Percentiles rank a stretch among this genome's conserved stretches.
These are phyloP conservation scores for Parnassius apollo DNA, from an alignment of 2,888 invertebrate genomes.

Conservation along the genomic window DNA sequence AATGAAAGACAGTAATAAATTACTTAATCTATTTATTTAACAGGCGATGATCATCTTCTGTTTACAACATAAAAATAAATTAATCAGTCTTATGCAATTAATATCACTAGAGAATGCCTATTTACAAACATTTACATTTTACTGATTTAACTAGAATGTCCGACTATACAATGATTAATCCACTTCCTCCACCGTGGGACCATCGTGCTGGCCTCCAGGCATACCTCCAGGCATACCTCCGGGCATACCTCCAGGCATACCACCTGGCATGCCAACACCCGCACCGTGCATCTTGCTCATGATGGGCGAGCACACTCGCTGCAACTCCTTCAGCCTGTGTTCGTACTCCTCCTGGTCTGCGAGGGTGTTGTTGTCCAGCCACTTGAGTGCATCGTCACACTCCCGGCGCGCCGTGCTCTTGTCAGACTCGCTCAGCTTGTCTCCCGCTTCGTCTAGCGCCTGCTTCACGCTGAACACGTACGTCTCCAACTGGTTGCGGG, in stretches of 20 bases:
- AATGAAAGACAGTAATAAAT: background rate
- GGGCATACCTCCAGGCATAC: slow-evolving; percentile 28
- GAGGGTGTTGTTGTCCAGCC: slow-evolving; percentile 86
- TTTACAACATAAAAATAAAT: background rate
- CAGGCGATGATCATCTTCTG: background rate
- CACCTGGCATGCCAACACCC: slow-evolving; percentile 37
- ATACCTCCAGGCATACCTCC: slow-evolving; percentile 11
- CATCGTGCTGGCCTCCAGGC: slow-evolving; percentile 34
- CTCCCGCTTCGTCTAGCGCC: no score
- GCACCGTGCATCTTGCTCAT: slow-evolving; percentile 83
- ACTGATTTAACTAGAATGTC: background rate
- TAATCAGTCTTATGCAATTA: background rate
- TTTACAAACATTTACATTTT: background rate
- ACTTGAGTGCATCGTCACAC: no score
- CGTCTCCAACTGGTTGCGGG: no score
- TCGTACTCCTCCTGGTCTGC: slow-evolving; percentile 85
- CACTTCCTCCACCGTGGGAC: slow-evolving; percentile 62
- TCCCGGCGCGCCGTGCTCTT: no score
- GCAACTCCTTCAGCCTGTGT: slow-evolving; percentile 81
- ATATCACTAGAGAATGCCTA: background rate
- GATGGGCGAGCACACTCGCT: slow-evolving; percentile 78
- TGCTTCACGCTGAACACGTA: no score
- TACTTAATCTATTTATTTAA: background rate
- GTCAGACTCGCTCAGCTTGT: no score
- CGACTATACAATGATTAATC: slow-evolving; percentile 39